Base-by-base conservation (phyloP, 2,113 vertebrate species). In the Austrofundulus limnaeus region DNA sequence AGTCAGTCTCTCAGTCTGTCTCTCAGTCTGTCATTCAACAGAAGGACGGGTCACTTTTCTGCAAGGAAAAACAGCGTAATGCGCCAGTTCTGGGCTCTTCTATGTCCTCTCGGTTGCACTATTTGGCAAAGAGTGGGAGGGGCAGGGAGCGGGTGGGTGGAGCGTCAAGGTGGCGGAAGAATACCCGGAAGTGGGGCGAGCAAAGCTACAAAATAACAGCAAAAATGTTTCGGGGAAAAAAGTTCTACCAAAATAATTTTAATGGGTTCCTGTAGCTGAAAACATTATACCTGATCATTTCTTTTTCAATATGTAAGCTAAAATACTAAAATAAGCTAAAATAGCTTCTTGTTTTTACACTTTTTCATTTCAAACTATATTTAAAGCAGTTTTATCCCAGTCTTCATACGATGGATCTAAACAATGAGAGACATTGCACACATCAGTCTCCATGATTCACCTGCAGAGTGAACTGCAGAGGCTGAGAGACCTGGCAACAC, bases 11-110 rank as follows among this genome's bases (percentile, higher is more conserved):
- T 24, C 58, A 45, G 13, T 56, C 56, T 39, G 41, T 77, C 64
- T 53, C 24, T 34, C 11, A n/a, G n/a, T n/a, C 75, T 85, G 85
- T 79, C 82, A 83, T 77, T 81, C 69, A 81, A 73, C 75, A 71
- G 68, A 78, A 82, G 68, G 20, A 51, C 12, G 56, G 75, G 76
- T 74, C 86, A 85, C 66, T 81, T 78, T 86, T 80, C 41, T n/a
- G 82, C 86, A 76, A 31, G 61, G 50, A 34, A 61, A 41, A 71
- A 67, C 69, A 76, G 82, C 72, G 82, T 86, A 80, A 69, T 86
- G 84, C 82, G 61, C 75, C 70, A 79, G 60, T 51, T n/a, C 61
- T 21, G 42, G 43, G 70, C 58, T 56, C 25, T 24, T 52, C 59
- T 61, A 55, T 70, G 64, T 71, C 46, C 46, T 80, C 48, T 54